Base-by-base conservation (phyloP, 2,797 vertebrate species). In the Alcedo atthis region DNA sequence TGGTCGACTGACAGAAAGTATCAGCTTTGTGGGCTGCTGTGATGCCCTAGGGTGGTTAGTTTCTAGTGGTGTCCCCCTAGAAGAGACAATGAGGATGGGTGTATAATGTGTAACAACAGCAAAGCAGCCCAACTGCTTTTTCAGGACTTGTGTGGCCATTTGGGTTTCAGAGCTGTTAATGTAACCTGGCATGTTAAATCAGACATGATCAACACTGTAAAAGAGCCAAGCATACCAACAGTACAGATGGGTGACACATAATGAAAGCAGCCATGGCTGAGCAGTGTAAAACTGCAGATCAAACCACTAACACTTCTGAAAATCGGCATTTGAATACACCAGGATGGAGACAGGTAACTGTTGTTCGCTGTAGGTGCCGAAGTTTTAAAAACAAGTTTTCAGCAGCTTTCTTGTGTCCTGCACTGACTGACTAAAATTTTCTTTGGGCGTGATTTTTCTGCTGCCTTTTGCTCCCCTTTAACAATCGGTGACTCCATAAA, bases 181-280 rank as follows among this genome's bases (percentile, higher is more conserved):
- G 85, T 86, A 92, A 87, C 84, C 89, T 91, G 93, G 79, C 85
- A 79, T 87, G 93, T 92, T 93, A 93, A 96, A 95, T 90, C 93
- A 96, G 86, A 95, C 85, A 93, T 82, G 90, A 94, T 90, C 87
- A 95, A 89, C 92, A 58, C 89, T 91, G 93, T 95, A 63, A 90
- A 90, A 82, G 87, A 96, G 94, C 90, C 92, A 94, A 81, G 90
- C 88, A 53, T 81, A 90, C 94, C 90, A 79, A 49, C 81, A 62
- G 95, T 93, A 93, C 92, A 93, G 94, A 95, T 94, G 95, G 92
- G 80, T 62, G 79, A 88, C 84, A 94, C 94, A 89, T 91, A 91
- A 89, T 55, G 90, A 87, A 95, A 90, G 89, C 71, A 85, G 87
- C 83, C 76, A 1, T 22, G 66, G 81, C 69, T 80, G 83, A 91